phyloP scores from a whole-genome alignment of 2,113 vertebrate species.

The Callopanchax toddi region DNA sequence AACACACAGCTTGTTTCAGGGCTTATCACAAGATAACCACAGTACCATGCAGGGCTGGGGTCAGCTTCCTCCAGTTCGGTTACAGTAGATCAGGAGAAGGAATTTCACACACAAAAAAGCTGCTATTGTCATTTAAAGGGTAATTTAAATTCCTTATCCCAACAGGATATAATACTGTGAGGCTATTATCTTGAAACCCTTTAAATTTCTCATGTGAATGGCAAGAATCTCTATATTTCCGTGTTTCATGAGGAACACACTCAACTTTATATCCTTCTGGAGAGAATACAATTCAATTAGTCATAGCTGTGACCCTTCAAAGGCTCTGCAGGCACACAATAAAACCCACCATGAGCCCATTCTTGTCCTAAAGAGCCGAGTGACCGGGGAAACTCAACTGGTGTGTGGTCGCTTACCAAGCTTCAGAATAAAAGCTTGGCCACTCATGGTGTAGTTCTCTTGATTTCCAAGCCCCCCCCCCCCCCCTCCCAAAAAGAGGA shows the following conservation, averaged over 20 bases:
- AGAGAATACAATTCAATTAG: slow-evolving; percentile 28
- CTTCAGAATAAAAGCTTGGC: slow-evolving; percentile 4
- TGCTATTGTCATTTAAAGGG: slow-evolving; percentile 22
- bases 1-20: slow-evolving; percentile 42
- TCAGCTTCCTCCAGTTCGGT: slow-evolving; percentile 46
- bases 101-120: slow-evolving; percentile 21
- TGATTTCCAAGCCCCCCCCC: too few relatives aligned
- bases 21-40: slow-evolving; percentile 68
- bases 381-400: slow-evolving; percentile 34
- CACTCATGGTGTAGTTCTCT: neutral
- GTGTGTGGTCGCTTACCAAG: slow-evolving; percentile 33
- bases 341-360: slow-evolving; percentile 35
- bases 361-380: slow-evolving; percentile 22
- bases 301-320: slow-evolving; percentile 17
- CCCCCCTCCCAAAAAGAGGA: neutral
- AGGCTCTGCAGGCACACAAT: slow-evolving; percentile 16
- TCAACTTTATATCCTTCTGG: slow-evolving; percentile 9
- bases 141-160: neutral
- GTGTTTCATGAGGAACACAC: slow-evolving; percentile 3
- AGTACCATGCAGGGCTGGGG: slow-evolving; percentile 49
- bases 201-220: neutral
- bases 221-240: too few relatives aligned
- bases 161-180: neutral
- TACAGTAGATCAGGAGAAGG: slow-evolving; percentile 6
- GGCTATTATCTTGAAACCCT: neutral